Base-by-base conservation (phyloP, 2,113 vertebrate genomes). In the Lepidothrix coronata region DNA sequence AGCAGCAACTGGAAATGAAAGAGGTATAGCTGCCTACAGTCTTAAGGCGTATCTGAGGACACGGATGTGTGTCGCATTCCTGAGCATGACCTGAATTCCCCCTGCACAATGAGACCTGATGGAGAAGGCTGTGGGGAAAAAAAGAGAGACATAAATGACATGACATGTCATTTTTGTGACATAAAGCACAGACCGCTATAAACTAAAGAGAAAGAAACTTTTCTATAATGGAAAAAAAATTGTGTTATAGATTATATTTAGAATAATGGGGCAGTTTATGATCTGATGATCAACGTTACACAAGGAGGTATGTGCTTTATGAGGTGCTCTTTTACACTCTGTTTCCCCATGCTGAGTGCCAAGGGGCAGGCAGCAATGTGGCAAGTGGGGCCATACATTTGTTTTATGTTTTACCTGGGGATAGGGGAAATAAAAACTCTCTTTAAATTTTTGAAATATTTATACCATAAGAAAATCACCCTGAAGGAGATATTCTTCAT, bases 391-490 rank as follows among this genome's bases (percentile, higher is more conserved):
- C 35, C 15, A 19, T 70, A 46, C 4, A 11, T 88, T 79, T 85
- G 25, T 43, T 96, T 91, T 85, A 79, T 58, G 8, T 46, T 82
- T 90, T 54, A 67, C 51, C 37, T 68, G 13, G 11, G 33, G 35
- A 14, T 55, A 68, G 22, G 73, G 28, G 58, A 76, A 85, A 88
- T 58, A 8, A 90, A 91, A 76, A 76, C 19, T 72, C 43, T 52
- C 58, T 61, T 89, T 54, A 68, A 85, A 75, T 76, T 83, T 51
- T 76, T 85, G 54, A 93, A 94, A 88, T 90, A 94, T 83, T 66
- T 90, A 46, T 3, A 0, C 62, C 58, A 46, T 70, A 44, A 57
- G 22, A 76, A 94, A 80, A 89, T 49, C 22, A 52, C 33, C 31
- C 52, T 35, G 30, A 58, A 91, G 39, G 37, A 62, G 27, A 6